phyloP scores from a whole-genome alignment of 2,888 invertebrate species.

The Microchrysa polita region DNA sequence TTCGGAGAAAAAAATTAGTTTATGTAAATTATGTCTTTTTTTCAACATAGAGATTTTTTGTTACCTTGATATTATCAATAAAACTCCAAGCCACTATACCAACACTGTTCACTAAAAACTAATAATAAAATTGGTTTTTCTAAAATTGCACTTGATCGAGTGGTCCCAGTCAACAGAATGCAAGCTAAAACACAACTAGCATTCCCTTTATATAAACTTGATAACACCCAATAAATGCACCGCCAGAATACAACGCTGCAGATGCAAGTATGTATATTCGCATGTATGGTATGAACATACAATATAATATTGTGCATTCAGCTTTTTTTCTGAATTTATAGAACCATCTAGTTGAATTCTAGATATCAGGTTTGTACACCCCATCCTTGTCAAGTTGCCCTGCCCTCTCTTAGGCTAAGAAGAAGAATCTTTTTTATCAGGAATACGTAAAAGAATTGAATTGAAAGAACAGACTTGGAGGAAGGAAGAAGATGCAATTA shows the following conservation, averaged over 20 bases:
- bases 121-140: neutral
- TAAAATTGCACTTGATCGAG: conserved; percentile 41
- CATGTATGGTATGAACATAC: no score
- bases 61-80: neutral
- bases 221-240: neutral
- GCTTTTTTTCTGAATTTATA: neutral
- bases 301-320: neutral
- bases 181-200: conserved; percentile 27
- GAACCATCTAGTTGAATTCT: conserved; percentile 11
- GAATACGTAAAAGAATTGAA: neutral
- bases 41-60: no score
- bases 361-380: neutral
- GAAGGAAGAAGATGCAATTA: neutral
- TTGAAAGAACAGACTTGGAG: neutral
- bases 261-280: neutral
- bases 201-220: conserved; percentile 44
- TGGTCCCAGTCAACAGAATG: conserved; percentile 43
- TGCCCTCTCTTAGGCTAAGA: conserved; percentile 10
- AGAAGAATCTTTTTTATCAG: conserved; percentile 11
- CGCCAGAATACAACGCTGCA: neutral
- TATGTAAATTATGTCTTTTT: no score
- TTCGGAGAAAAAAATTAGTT: no score
- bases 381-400: neutral
- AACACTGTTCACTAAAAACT: conserved; percentile 38
- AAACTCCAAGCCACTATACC: conserved; percentile 15